Conservation (phyloP, 1,140 invertebrate species). For the Aphis craccivora region DNA sequence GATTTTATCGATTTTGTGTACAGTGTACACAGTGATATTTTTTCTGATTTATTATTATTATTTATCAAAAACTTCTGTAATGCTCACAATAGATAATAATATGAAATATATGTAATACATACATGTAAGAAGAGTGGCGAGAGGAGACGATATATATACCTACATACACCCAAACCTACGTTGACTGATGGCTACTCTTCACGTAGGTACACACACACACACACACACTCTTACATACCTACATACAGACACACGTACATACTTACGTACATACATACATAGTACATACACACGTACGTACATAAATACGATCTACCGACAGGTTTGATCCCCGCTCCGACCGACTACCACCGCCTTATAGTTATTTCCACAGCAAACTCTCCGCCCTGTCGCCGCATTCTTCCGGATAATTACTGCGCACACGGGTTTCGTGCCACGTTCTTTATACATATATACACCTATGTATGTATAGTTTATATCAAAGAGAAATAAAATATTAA, state of each 20-base stretch:
- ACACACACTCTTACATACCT: background rate
- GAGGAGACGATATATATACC: background rate
- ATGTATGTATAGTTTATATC: background rate
- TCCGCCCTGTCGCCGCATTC: constrained; percentile 49
- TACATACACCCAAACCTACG: constrained; percentile 3
- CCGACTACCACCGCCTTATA: background rate
- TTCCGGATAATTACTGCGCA: constrained; percentile 45
- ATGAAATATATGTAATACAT: background rate
- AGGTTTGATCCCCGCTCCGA: constrained; percentile 40
- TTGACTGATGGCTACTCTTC: constrained; percentile 35
- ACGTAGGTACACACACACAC: background rate
- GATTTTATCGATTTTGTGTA: background rate
- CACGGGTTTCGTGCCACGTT: constrained; percentile 5
- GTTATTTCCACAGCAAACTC: constrained; percentile 43
- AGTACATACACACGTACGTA: background rate
- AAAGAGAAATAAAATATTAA: constrained; percentile 30
- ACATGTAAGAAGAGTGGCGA: background rate
- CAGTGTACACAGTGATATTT: background rate
- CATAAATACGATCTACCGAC: constrained; percentile 7
- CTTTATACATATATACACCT: background rate
- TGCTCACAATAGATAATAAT: background rate
- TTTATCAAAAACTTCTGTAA: background rate
- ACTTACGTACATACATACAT: background rate
- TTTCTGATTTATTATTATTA: constrained; percentile 10
- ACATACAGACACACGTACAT: background rate